Base-by-base conservation (phyloP, 2,113 vertebrate genomes). In the Dipodomys merriami region DNA sequence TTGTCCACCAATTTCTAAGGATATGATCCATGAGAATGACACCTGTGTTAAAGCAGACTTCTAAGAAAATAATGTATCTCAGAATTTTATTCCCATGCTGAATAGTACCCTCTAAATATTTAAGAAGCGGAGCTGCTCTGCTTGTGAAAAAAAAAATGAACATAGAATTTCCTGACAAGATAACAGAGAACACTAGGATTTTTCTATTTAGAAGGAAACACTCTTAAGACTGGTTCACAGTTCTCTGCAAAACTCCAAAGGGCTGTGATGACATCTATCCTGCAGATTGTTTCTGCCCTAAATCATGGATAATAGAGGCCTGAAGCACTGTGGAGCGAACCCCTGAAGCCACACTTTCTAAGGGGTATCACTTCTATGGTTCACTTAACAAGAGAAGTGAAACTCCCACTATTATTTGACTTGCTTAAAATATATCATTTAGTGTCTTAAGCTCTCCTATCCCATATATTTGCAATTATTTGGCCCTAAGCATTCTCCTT, bases 401-500 rank as follows among this genome's bases (percentile, higher is more conserved):
- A 96, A 97, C 53, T 44, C 86, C 91, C 23, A 49, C 69, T 57
- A 72, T 94, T 95, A 81, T 98, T 97, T 97, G 88, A 97, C 95
- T 96, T 96, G 88, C 80, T 97, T 96, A 95, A 95, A 97, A 94
- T 94, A 87, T 96, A 96, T 91, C n/a, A 4, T 89, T 97, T 74
- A 72, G 23, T 92, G 90, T 86, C 97, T 98, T 95, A 97, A 97
- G 92, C n/a, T 92, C 74, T 93, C 84, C 95, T 88, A 93, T 94
- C 84, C 73, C 92, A 60, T 49, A 81, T 95, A 95, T 97, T 97
- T 97, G 94, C 97, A 97, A 97, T 96, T 96, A 95, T 97, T 96
- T 98, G 96, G 97, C 97, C 98, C 88, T 91, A 74, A 97, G 97
- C 96, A 96, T 98, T 98, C 97, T 98, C 98, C 98, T 98, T 98